phyloP scores from a whole-genome alignment of 2,888 invertebrate genomes.

The Ormyrus labotus region DNA sequence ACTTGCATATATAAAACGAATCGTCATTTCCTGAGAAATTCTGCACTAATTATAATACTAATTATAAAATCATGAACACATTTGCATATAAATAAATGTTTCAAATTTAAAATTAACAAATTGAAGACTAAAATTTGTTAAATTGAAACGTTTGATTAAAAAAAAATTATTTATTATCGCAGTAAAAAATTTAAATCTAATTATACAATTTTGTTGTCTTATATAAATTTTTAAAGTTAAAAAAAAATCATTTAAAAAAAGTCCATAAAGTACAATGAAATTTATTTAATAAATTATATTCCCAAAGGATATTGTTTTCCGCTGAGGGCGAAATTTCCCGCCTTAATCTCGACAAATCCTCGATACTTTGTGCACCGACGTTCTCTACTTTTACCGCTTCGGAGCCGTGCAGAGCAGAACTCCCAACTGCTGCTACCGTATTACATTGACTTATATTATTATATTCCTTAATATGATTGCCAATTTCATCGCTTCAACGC shows the following conservation, averaged over 20 bases:
- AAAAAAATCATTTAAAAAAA: not conserved
- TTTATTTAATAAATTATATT: constrained; percentile 44
- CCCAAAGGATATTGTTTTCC: constrained; percentile 61
- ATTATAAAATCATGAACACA: no score
- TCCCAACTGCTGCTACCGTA: constrained; percentile 56
- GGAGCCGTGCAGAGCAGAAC: constrained; percentile 37
- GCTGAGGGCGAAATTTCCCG: constrained; percentile 57
- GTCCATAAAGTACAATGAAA: constrained; percentile 31
- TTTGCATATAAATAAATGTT: no score
- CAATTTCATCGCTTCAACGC: constrained; percentile 58
- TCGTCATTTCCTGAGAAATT: no score
- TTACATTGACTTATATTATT: constrained; percentile 60
- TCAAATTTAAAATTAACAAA: no score
- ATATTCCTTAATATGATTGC: constrained; percentile 64
- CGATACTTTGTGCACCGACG: constrained; percentile 41
- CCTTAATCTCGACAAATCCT: constrained; percentile 63
- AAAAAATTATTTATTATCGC: no score
- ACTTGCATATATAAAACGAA: no score
- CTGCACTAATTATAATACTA: no score
- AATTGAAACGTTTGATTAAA: no score
- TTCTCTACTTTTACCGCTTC: constrained; percentile 31
- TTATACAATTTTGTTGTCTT: not conserved
- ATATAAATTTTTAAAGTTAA: no score
- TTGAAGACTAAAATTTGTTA: no score
- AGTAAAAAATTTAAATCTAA: not conserved